phyloP scores from a whole-genome alignment of 2,888 invertebrate species.

The Orthonevra nobilis region DNA sequence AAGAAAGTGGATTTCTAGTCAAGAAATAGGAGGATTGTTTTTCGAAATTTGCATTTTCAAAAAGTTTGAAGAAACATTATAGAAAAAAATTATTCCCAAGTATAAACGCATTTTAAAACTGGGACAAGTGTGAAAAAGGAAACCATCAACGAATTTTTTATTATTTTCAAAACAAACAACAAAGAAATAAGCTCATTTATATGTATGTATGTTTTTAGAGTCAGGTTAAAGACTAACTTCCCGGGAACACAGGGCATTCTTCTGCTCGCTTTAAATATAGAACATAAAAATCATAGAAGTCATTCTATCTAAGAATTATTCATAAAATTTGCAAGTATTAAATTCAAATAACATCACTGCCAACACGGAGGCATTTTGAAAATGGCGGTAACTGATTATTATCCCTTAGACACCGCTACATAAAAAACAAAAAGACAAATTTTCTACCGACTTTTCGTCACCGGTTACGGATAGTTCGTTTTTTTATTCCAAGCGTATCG shows the following conservation, averaged over 20 bases:
- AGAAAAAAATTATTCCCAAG: constrained; percentile 3
- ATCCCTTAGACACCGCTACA: too few relatives aligned
- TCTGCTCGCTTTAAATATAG: constrained; percentile 9
- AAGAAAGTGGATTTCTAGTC: too few relatives aligned
- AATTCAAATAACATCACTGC: constrained; percentile 59
- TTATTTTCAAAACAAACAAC: constrained; percentile 22
- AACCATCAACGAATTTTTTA: constrained; percentile 36
- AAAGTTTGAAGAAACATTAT: too few relatives aligned
- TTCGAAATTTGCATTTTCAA: constrained; percentile 9
- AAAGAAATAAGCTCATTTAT: too few relatives aligned
- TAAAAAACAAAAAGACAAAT: constrained; percentile 33
- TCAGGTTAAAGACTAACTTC: constrained; percentile 6
- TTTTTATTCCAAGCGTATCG: constrained; percentile 22
- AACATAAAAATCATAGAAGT: too few relatives aligned
- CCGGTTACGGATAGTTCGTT: constrained; percentile 1
- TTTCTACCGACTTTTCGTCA: constrained; percentile 36
- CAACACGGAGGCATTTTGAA: constrained; percentile 58
- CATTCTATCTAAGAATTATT: too few relatives aligned
- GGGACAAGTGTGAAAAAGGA: constrained; percentile 31
- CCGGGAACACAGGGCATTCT: constrained; percentile 5
- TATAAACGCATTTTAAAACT: constrained; percentile 27
- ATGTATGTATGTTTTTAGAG: not conserved
- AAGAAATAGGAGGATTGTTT: constrained; percentile 1
- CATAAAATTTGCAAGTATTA: too few relatives aligned
- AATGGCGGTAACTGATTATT: too few relatives aligned